Evolutionary conservation across 2,797 vertebrate genomes (phyloP), one percentile per base, ranked within the genome.

Genomic region (Cirrhinus molitorella): DNA sequence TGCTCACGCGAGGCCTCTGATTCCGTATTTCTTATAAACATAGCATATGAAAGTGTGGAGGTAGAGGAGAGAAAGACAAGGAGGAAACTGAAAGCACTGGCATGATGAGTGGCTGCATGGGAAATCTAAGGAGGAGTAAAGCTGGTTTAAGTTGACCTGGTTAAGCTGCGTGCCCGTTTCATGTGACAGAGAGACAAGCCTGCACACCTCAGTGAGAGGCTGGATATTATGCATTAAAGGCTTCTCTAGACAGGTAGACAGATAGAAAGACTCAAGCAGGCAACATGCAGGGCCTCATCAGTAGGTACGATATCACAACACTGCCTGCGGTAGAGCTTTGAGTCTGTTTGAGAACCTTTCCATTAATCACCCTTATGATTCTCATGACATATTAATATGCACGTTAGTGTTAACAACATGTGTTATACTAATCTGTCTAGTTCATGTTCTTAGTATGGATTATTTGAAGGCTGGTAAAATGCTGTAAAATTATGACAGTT

Each of bases 81-180:
- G 67, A 85, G 57, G n/a, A 68, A 74, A 74, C 55, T 4, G 40
- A 71, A 83, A 78, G 66, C 40, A 65, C 55, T 92, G 89, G 92
- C 87, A 87, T 87, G 78, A 89, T 93, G 93, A 93, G 92, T 92
- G 86, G 89, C 93, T 91, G 92, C 93, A 93, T 91, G 88, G 89
- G 91, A 91, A 93, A 92, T 89, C 90, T 91, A 90, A 91, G 87
- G 88, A 91, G 91, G 91, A 92, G 91, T 93, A 94, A 94, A 94
- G 93, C 93, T 91, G 94, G 91, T 95, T 94, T 94, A 93, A 94
- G 92, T 92, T 93, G 90, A 93, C 94, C 91, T 94, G 93, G 92
- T 92, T 94, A 93, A 93, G 91, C 91, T 25, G 75, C 8, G 37
- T 85, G 85, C 91, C 92, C 92, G 93, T 91, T 94, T 71, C 49